phyloP scores from a whole-genome alignment of 2,797 vertebrate species.

The Neopelma chrysocephalum region DNA sequence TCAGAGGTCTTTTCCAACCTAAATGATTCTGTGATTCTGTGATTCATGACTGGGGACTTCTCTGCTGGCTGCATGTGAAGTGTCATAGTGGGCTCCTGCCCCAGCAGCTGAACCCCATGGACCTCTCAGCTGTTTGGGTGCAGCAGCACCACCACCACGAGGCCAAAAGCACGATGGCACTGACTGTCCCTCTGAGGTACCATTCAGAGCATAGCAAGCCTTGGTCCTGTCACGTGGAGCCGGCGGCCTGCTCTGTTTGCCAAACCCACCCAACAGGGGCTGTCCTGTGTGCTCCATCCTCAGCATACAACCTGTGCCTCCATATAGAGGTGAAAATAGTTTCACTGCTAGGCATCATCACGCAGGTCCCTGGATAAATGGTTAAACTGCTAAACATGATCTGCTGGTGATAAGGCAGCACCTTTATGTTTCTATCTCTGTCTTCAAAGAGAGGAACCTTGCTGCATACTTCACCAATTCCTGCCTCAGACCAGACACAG shows the following conservation, averaged over 20 bases:
- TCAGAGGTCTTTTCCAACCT: background rate
- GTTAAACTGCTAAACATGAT: background rate
- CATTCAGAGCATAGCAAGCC: fast-evolving
- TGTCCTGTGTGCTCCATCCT: background rate
- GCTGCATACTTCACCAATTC: background rate
- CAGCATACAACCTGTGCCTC: background rate
- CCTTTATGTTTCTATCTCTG: background rate
- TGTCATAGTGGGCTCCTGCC: fast-evolving
- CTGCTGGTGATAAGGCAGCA: background rate
- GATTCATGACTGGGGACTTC: fast-evolving
- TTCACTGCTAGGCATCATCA: background rate
- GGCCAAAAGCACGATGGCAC: background rate
- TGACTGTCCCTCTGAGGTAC: background rate
- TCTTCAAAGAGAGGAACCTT: background rate
- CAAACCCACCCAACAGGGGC: background rate
- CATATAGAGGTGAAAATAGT: background rate
- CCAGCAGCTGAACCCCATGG: background rate
- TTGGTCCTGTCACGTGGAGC: fast-evolving
- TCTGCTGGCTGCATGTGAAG: fast-evolving
- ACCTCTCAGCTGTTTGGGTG: background rate
- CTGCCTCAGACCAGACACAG: background rate
- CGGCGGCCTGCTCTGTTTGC: background rate
- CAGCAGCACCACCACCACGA: background rate
- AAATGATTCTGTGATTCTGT: background rate
- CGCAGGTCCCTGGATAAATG: fast-evolving